These are phyloP conservation scores for Athalia cordata DNA, from an alignment of 2,888 invertebrate genomes.

Conservation along the genomic window DNA sequence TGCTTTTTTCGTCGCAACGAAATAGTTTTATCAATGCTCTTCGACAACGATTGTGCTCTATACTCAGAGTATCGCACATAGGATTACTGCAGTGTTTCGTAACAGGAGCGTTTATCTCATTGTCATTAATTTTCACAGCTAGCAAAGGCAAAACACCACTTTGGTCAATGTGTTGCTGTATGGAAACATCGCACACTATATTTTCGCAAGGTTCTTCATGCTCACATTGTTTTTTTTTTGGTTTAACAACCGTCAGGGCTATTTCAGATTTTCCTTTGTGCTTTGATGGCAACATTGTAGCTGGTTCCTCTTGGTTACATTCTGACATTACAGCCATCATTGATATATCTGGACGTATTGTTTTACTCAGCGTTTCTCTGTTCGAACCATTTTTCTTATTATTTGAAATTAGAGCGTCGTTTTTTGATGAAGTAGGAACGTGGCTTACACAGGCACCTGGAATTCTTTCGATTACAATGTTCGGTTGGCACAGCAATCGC, in stretches of 20 bases:
- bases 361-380: neutral
- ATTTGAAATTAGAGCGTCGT: neutral
- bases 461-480: constrained; percentile 63
- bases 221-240: constrained; percentile 62
- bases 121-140: constrained; percentile 61
- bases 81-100: constrained; percentile 63
- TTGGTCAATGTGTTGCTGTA: constrained; percentile 63
- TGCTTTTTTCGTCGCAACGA: constrained; percentile 54
- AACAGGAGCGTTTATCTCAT: constrained; percentile 65
- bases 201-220: constrained; percentile 67
- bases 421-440: neutral
- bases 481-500: constrained; percentile 66
- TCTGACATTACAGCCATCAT: constrained; percentile 53
- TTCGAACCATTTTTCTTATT: neutral
- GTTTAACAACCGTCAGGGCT: constrained; percentile 61
- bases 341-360: constrained; percentile 54
- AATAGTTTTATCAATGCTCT: constrained; percentile 55
- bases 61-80: constrained; percentile 64
- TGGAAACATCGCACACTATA: constrained; percentile 64
- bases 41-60: constrained; percentile 68
- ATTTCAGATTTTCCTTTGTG: constrained; percentile 67
- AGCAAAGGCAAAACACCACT: constrained; percentile 62
- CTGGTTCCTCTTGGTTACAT: constrained; percentile 50
- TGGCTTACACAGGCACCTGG: constrained; percentile 47
- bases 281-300: constrained; percentile 66